Evolutionary conservation across 2,888 invertebrate genomes (phyloP), one percentile per base, ranked within the genome.

Genomic region (Octonoba sinensis): DNA sequence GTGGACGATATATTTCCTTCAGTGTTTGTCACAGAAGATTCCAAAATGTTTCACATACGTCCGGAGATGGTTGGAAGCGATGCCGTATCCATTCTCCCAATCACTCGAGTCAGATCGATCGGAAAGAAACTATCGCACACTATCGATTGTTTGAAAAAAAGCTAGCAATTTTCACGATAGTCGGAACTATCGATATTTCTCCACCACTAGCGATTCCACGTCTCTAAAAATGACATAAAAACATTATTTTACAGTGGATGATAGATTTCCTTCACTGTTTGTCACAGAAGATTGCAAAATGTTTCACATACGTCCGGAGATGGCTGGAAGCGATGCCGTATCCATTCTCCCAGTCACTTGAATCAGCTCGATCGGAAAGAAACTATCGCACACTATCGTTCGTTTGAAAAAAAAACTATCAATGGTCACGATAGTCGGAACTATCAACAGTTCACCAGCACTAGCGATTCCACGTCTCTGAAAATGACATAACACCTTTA

Each of bases 261-360:
- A 36, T 16, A 27, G 36, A 13, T 67, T 47, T 15, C 66, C 66
- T 0, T 54, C 47, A 47, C 18, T 75, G 0, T 27, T 67, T 11
- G 67, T 75, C 4, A 75, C 20, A 12, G 75, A 75, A 6, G 75
- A 66, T 20, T 18, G 49, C 16, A 67, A 20, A n/a, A 36, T 75
- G 16, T 67, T 51, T 36, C 66, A 60, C 16, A 59, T 75, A 11
- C 20, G 59, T 4, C 59, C 75, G 8, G 75, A 60, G 12, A 15
- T 60, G 3, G 75, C 59, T 3, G 75, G 75, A 20, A 60, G 49
- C 12, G 47, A 12, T 2, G 49, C 67, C 1, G n/a, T 67, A 2
- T 36, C 27, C 1, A 60, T 60, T n/a, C 22, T 67, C 11, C 54
- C 6, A n/a, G 16, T 54, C 16, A 15, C 54, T 54, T 18, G 18